Percentiles rank a stretch among this genome's conserved stretches.
These are phyloP conservation scores for Tuberolachnus salignus DNA, from an alignment of 2,888 invertebrate species.

Conservation along the genomic window DNA sequence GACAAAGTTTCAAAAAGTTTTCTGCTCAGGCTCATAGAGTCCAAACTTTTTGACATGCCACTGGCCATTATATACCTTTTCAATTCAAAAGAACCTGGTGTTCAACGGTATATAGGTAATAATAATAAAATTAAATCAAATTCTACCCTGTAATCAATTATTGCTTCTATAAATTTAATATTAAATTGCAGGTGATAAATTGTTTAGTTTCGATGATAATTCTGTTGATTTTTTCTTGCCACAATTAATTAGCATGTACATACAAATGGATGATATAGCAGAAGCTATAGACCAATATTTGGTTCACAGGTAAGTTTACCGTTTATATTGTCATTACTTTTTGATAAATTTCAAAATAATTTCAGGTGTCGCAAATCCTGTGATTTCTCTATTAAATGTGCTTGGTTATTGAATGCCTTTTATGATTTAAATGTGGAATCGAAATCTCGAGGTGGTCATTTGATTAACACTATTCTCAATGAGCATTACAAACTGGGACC, in stretches of 20 bases:
- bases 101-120: slow-evolving; percentile 91
- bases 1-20: slow-evolving; percentile 67
- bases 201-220: slow-evolving; percentile 89
- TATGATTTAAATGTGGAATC: slow-evolving; percentile 41
- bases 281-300: slow-evolving; percentile 88
- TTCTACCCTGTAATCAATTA: no score
- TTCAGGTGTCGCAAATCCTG: slow-evolving; percentile 88
- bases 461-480: slow-evolving; percentile 43
- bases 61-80: slow-evolving; percentile 98
- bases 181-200: slow-evolving; percentile 77
- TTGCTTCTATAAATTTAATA: background rate
- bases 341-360: slow-evolving; percentile 54
- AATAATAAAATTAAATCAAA: slow-evolving; percentile 3
- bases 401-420: slow-evolving; percentile 91
- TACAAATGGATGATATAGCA: slow-evolving; percentile 96
- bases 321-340: slow-evolving; percentile 17
- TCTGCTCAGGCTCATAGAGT: slow-evolving; percentile 90
- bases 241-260: slow-evolving; percentile 97
- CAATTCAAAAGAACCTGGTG: slow-evolving; percentile 97
- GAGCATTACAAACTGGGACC: slow-evolving; percentile 50
- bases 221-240: slow-evolving; percentile 98
- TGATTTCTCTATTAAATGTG: slow-evolving; percentile 93
- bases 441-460: slow-evolving; percentile 44
- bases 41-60: slow-evolving; percentile 96
- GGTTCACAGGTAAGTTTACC: slow-evolving; percentile 71